These are phyloP conservation scores for Chaetops frenatus DNA, from an alignment of 2,113 vertebrate genomes.

Conservation along the genomic window DNA sequence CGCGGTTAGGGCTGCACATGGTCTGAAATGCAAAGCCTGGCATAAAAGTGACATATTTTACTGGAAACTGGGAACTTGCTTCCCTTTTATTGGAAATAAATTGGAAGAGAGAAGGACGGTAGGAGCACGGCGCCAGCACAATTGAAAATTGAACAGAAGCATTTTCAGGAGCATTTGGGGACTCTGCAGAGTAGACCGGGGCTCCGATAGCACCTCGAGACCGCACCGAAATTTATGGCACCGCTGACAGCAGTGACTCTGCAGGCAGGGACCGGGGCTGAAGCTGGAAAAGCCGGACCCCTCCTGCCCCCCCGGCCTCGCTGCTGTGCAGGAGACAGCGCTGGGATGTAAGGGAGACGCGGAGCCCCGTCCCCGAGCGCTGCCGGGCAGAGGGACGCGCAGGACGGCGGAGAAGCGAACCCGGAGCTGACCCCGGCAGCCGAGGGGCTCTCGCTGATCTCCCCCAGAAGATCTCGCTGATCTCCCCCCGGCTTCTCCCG, in stretches of 20 bases:
- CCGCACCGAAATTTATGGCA: background rate
- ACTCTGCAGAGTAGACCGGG: background rate
- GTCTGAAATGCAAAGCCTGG: background rate
- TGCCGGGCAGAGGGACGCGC: background rate
- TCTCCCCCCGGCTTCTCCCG: background rate
- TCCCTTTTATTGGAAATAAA: background rate
- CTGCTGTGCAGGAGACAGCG: background rate
- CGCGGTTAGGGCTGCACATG: background rate
- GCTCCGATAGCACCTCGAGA: background rate
- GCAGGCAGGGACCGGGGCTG: accelerated
- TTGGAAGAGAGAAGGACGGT: background rate
- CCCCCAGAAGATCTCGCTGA: background rate
- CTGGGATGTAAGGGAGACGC: accelerated
- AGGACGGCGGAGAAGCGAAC: background rate
- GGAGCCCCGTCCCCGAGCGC: too few species aligned
- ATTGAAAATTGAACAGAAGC: background rate
- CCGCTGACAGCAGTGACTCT: accelerated
- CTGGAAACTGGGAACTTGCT: conserved; percentile 2
- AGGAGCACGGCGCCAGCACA: background rate
- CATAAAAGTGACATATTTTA: background rate
- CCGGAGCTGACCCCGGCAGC: background rate
- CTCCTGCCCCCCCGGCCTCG: background rate
- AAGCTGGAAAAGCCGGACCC: background rate
- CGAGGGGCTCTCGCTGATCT: background rate
- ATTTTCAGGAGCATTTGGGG: background rate